A percentile compares a stretch with the other conserved stretches of the same genome.
Conservation (phyloP, 2,113 vertebrate genomes). For the Ahaetulla prasina region DNA sequence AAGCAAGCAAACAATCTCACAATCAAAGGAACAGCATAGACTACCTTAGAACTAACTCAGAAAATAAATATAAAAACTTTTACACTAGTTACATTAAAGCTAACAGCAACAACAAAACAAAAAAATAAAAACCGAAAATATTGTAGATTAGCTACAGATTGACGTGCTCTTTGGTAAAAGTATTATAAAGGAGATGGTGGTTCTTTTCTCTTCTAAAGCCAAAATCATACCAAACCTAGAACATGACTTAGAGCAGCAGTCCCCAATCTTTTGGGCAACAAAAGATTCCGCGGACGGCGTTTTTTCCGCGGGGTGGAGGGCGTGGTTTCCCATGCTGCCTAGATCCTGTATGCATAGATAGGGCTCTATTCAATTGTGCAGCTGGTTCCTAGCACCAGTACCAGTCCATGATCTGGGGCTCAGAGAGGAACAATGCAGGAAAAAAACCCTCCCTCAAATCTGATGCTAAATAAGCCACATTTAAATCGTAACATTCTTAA, state of each 20-base stretch:
- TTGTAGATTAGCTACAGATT: not conserved
- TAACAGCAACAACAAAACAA: not conserved
- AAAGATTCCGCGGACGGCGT: no score
- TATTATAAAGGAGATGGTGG: not conserved
- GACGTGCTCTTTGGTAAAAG: not conserved
- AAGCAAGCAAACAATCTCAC: not conserved
- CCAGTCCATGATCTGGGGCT: no score
- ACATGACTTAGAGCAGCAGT: not conserved
- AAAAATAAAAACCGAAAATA: not conserved
- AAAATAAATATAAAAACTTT: not conserved
- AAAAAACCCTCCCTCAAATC: no score
- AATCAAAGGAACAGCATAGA: not conserved
- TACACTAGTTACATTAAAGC: not conserved
- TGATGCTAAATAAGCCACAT: no score
- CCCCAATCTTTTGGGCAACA: no score
- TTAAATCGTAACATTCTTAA: no score
- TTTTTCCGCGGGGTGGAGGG: no score
- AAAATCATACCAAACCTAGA: not conserved
- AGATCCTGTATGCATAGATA: no score
- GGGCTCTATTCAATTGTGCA: no score
- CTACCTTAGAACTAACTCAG: not conserved
- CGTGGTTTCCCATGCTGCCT: no score
- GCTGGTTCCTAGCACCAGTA: no score
- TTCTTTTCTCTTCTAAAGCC: not conserved
- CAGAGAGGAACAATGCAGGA: no score